A percentile compares a stretch with the other conserved stretches of the same genome.
These are phyloP conservation scores for Drosophila ezoana DNA, from an alignment of 2,888 invertebrate genomes.

Conservation along the genomic window DNA sequence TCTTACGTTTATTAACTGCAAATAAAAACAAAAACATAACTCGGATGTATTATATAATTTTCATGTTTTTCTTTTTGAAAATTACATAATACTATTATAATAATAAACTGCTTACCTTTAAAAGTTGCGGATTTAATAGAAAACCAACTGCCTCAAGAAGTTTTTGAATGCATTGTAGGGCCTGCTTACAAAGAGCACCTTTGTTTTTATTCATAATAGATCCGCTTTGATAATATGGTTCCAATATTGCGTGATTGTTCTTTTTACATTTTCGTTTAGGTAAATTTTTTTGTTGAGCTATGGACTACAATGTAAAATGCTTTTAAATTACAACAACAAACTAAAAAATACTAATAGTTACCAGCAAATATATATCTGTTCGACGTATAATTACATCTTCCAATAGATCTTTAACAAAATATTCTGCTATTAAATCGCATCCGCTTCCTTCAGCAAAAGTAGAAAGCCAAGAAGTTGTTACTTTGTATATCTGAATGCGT, in stretches of 20 bases:
- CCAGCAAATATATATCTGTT: constrained; percentile 26
- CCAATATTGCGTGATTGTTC: neutral
- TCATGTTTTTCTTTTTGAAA: neutral
- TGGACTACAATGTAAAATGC: constrained; percentile 5
- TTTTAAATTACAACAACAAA: neutral
- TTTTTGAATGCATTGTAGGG: constrained; percentile 28
- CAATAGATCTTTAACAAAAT: constrained; percentile 25
- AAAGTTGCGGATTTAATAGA: constrained; percentile 26
- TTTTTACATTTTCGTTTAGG: neutral
- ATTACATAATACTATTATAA: neutral
- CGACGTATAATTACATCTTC: constrained; percentile 25
- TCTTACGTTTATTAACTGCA: no score
- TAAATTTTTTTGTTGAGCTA: neutral
- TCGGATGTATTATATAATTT: neutral
- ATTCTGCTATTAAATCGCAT: constrained; percentile 29
- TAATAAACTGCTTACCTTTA: constrained; percentile 25
- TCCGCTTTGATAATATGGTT: neutral
- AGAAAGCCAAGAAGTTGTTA: constrained; percentile 32
- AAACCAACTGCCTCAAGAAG: constrained; percentile 25
- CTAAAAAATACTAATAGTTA: constrained; percentile 4
- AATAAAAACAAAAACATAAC: no score
- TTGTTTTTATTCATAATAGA: neutral
- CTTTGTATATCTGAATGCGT: constrained; percentile 25
- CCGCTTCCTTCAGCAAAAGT: constrained; percentile 41
- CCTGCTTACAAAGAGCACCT: constrained; percentile 19